Evolutionary conservation across 2,797 vertebrate genomes (phyloP).

Genomic region (Lepus oiostolus): DNA sequence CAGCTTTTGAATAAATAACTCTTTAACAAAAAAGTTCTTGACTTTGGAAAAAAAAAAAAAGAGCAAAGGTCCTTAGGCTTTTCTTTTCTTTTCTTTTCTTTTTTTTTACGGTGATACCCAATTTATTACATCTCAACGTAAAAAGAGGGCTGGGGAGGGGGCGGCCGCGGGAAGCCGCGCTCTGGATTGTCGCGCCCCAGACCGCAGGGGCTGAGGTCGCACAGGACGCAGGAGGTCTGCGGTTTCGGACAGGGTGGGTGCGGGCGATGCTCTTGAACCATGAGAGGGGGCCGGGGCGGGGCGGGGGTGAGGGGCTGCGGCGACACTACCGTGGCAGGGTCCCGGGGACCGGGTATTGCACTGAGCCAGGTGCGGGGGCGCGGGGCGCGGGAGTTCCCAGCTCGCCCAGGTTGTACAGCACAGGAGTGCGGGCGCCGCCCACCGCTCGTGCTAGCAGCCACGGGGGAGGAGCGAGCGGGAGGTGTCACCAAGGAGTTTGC

Average conservation of each 20-base stretch:
- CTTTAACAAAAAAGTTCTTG: too few relatives aligned
- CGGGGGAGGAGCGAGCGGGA: too few relatives aligned
- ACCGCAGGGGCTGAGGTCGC: slow-evolving; percentile 5
- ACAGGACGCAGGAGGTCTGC: slow-evolving; percentile 81
- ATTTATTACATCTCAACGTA: slow-evolving; percentile 83
- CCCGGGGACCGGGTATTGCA: slow-evolving; percentile 75
- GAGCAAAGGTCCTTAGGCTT: too few relatives aligned
- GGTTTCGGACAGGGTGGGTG: slow-evolving; percentile 8
- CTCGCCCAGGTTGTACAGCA: too few relatives aligned
- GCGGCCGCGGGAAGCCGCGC: background rate
- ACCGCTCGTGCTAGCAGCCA: too few relatives aligned
- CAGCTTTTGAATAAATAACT: too few relatives aligned
- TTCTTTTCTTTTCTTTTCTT: too few relatives aligned
- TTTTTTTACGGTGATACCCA: slow-evolving; percentile 57
- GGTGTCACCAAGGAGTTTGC: too few relatives aligned
- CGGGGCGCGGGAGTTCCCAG: background rate
- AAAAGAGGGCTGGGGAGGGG: slow-evolving; percentile 41
- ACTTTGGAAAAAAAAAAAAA: too few relatives aligned
- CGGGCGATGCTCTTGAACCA: background rate
- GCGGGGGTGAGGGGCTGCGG: background rate
- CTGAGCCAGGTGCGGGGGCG: slow-evolving; percentile 69
- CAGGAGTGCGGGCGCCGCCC: too few relatives aligned
- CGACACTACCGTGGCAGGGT: slow-evolving; percentile 60
- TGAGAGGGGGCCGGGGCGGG: background rate
- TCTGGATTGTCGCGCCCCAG: slow-evolving; percentile 77